These are phyloP conservation scores for Salvator merianae DNA, from an alignment of 2,113 vertebrate genomes.

Conservation along the genomic window DNA sequence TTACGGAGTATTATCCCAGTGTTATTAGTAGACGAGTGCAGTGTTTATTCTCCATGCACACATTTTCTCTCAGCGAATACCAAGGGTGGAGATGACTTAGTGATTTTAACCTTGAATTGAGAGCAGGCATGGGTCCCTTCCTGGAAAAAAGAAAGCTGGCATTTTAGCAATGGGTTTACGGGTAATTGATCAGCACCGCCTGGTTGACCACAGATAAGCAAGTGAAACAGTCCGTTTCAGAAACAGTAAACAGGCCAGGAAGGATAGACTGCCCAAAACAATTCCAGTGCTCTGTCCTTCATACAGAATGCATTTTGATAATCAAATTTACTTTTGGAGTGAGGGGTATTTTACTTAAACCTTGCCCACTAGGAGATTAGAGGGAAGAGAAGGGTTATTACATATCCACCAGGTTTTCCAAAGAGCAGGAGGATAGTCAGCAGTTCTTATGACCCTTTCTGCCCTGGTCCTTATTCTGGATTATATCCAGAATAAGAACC, in stretches of 20 bases:
- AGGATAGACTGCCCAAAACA: constrained; percentile 39
- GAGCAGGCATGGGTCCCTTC: fast-evolving
- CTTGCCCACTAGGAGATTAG: no score
- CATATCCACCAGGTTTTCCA: no score
- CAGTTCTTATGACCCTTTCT: no score
- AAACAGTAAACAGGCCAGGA: constrained; percentile 56
- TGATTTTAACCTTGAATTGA: constrained; percentile 22
- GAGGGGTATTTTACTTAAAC: background rate
- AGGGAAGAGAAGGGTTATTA: no score
- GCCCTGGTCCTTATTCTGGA: no score
- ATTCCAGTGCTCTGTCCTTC: constrained; percentile 40
- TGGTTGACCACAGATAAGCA: constrained; percentile 46
- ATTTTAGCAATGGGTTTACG: background rate
- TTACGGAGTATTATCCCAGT: constrained; percentile 38
- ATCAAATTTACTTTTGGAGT: background rate
- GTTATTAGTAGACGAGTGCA: background rate
- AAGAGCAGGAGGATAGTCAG: no score
- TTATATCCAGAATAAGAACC: no score
- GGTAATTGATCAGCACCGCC: constrained; percentile 17
- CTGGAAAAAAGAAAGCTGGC: constrained; percentile 6
- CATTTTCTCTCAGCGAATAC: constrained; percentile 24
- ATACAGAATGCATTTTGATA: background rate
- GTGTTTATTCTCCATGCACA: constrained; percentile 30
- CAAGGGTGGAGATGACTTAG: background rate
- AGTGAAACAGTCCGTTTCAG: constrained; percentile 58